phyloP scores from a whole-genome alignment of 2,888 invertebrate species.

The Sesamia inferens region DNA sequence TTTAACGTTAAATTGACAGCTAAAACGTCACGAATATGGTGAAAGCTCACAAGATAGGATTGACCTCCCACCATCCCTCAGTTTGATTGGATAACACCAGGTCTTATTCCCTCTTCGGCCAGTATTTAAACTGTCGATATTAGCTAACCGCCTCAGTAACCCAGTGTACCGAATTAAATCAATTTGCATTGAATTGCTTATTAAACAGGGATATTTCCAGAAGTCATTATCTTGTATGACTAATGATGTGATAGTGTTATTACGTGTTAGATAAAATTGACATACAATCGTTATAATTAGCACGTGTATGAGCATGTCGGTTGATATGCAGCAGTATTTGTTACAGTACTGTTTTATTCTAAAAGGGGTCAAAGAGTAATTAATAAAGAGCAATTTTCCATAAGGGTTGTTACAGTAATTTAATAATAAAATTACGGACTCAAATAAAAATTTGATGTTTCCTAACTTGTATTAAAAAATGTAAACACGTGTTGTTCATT shows the following conservation, averaged over 20 bases:
- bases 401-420: not conserved
- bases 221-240: slow-evolving; percentile 51
- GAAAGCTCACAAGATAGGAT: not conserved
- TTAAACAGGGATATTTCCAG: slow-evolving; percentile 55
- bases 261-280: slow-evolving; percentile 51
- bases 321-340: slow-evolving; percentile 13
- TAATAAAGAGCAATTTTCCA: not conserved
- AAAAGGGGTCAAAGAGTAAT: not conserved
- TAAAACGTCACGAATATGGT: slow-evolving; percentile 7
- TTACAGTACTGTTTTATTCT: not conserved
- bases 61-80: not conserved
- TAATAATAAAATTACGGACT: not conserved
- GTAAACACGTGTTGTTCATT: slow-evolving; percentile 41
- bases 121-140: slow-evolving; percentile 16
- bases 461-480: not conserved
- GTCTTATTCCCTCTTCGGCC: not conserved
- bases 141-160: slow-evolving; percentile 53
- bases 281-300: slow-evolving; percentile 39
- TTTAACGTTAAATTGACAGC: slow-evolving; percentile 6
- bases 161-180: slow-evolving; percentile 54
- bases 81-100: not conserved
- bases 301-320: slow-evolving; percentile 36
- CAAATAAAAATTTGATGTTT: not conserved
- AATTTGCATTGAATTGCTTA: slow-evolving; percentile 62
- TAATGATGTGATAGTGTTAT: slow-evolving; percentile 40